Evolutionary conservation across 2,888 invertebrate species (phyloP), one percentile per base, ranked within the genome.

Genomic region (Philereme vetulata): DNA sequence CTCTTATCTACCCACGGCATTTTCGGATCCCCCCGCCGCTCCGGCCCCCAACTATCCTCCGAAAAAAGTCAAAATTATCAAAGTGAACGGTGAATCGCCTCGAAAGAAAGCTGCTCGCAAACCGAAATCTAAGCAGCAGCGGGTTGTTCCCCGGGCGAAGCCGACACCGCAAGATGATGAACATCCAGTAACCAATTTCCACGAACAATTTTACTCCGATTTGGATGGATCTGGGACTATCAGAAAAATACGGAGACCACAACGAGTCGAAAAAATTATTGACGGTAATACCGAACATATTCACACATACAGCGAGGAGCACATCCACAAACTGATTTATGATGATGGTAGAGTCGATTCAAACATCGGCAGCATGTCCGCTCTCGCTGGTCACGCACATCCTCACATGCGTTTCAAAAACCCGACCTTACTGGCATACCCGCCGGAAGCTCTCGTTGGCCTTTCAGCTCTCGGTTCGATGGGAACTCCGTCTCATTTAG

Each of bases 211-310:
- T 75, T 93, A 92, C 78, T 86, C 92, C 0, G 93, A 93, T 62
- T 65, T 92, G n/a, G 85, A 88, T 65, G 84, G 86, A 56, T 76
- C 87, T n/a, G 86, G 86, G 44, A 90, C 89, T 35, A 84, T 92
- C 53, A 86, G 81, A 70, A 92, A 88, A 74, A 79, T 89, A 8
- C 89, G 76, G 65, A 92, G 88, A 77, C 92, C 92, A 51, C 91
- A 86, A 73, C 82, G 92, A 69, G 84, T 93, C 48, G 92, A 93
- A 78, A 93, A 93, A 82, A 92, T 91, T 66, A 82, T 93, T 65
- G 92, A 93, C 61, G 92, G 92, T 60, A 87, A 93, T 72, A 91
- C 89, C 65, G 93, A 93, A 77, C 93, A 93, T 64, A 90, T 93
- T 65, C 93, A 93, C 68, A 92, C 92, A 0, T 93, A 91, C 64